Base-by-base conservation (phyloP, 2,113 vertebrate genomes). In the Symphodus melops region DNA sequence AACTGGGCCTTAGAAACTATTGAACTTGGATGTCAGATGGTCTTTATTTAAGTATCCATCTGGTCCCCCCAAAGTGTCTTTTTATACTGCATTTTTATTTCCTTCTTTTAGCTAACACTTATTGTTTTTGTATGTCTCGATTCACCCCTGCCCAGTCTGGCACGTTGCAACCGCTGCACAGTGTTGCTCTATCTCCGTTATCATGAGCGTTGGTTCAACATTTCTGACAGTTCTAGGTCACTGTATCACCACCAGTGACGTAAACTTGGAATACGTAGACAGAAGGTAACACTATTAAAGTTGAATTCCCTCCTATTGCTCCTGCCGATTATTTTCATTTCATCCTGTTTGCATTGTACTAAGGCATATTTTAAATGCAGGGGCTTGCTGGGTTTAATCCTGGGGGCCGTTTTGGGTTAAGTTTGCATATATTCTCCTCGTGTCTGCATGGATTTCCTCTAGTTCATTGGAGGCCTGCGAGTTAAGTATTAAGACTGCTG, bases 161-260 rank as follows among this genome's bases (percentile, higher is more conserved):
- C n/a, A 57, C 68, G 60, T 33, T 62, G 23, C 19, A 20, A 1
- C 48, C 59, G 10, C 72, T 19, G 2, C 60, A 0, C 72, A 16
- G 44, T 68, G 63, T 68, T 42, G 65, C 49, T 77, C 51, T 23
- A 10, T 82, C 69, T 65, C 39, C 52, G 41, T 39, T 14, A 61
- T 62, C 74, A 86, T 82, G 64, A 76, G 63, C 3, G 42, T 51
- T 52, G 60, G 49, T 69, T 68, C 77, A 63, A 33, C 55, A 0
- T 52, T 37, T 71, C 48, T 83, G 86, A 86, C 79, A 84, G 82
- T 89, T 81, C 76, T 81, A 59, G 89, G 89, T 83, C 87, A 85
- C 77, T 72, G 67, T 86, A 87, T 84, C 81, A 71, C 73, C 58
- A 69, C 36, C 44, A 23, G 6, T 72, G 68, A 63, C 0, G 3